phyloP scores from a whole-genome alignment of 2,888 invertebrate genomes.

The Dexiosoma caninum region DNA sequence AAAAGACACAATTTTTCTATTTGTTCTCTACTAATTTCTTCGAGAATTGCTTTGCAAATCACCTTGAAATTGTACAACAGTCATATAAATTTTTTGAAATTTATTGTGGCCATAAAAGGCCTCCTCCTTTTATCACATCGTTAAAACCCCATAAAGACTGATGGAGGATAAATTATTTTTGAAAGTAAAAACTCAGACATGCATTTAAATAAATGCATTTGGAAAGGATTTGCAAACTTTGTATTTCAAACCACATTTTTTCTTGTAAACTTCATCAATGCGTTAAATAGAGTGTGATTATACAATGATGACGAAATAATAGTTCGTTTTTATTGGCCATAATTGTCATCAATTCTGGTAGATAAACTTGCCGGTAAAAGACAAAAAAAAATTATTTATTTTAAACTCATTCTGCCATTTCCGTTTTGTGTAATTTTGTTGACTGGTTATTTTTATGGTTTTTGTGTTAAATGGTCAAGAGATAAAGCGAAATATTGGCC shows the following conservation, averaged over 20 bases:
- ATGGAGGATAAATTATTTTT: not conserved
- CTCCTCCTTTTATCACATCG: constrained; percentile 42
- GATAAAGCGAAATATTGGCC: constrained; percentile 47
- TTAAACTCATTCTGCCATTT: not conserved
- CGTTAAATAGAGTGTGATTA: constrained; percentile 12
- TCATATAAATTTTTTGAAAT: not conserved
- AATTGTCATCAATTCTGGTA: constrained; percentile 25
- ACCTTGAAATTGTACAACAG: no score
- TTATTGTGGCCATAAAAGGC: constrained; percentile 22
- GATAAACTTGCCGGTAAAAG: constrained; percentile 39
- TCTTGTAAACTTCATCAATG: constrained; percentile 38
- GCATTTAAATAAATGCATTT: constrained; percentile 38
- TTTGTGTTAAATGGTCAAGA: constrained; percentile 56
- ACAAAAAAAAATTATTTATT: constrained; percentile 1
- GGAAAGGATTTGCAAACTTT: not conserved
- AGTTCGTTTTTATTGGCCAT: constrained; percentile 41
- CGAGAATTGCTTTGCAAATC: no score
- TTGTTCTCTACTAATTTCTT: no score
- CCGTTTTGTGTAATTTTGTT: not conserved
- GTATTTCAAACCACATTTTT: not conserved
- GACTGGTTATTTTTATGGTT: constrained; percentile 48
- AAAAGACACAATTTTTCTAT: no score
- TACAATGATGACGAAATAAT: not conserved
- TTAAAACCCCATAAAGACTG: constrained; percentile 36
- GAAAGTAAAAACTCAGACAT: not conserved